A percentile compares a stretch with the other conserved stretches of the same genome.
Conservation (phyloP, 2,113 vertebrate genomes). For the Cranoglanis bouderius region DNA sequence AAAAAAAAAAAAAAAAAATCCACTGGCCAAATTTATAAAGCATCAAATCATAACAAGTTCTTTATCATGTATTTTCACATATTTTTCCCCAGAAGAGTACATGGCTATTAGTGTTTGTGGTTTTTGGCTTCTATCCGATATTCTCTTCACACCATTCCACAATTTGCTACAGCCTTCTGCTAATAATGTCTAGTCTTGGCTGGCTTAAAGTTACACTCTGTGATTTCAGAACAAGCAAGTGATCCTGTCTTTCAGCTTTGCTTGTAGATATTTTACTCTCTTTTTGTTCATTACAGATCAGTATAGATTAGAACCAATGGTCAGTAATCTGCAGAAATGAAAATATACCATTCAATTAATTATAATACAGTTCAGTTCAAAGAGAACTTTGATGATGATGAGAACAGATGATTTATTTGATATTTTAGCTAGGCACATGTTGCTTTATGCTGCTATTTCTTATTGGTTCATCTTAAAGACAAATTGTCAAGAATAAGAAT, state of each 20-base stretch:
- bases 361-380: not conserved
- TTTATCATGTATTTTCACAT: constrained; percentile 21
- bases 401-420: not conserved
- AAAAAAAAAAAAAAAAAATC: not conserved
- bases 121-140: constrained; percentile 8
- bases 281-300: constrained; percentile 1
- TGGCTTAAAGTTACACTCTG: constrained; percentile 32
- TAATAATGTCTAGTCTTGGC: constrained; percentile 36
- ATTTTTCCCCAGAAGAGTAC: constrained; percentile 5
- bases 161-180: constrained; percentile 39
- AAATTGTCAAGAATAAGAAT: not conserved
- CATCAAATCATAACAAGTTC: constrained; percentile 34
- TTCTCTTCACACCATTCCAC: constrained; percentile 38
- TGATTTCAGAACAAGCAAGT: constrained; percentile 26
- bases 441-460: not conserved
- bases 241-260: not conserved
- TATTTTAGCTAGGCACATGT: not conserved
- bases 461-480: not conserved
- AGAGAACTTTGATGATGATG: too few species aligned
- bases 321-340: not conserved
- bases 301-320: not conserved
- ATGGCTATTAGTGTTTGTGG: constrained; percentile 28
- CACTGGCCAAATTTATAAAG: not conserved
- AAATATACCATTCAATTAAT: not conserved
- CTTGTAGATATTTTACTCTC: not conserved